These are phyloP conservation scores for Bilobella aurantiaca DNA, from an alignment of 1,140 invertebrate genomes.

Conservation along the genomic window DNA sequence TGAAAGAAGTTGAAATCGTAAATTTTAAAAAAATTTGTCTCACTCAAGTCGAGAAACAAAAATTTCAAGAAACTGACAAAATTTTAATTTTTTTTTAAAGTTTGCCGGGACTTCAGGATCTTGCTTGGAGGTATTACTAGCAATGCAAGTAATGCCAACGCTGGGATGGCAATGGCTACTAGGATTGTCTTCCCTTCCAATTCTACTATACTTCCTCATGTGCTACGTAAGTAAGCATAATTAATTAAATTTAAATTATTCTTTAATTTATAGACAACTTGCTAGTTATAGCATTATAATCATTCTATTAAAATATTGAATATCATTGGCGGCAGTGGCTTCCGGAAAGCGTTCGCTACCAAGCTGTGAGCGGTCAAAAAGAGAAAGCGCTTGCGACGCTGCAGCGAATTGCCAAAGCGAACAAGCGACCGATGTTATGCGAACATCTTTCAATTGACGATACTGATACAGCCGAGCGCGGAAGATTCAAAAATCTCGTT, in stretches of 20 bases:
- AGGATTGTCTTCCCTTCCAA: conserved; percentile 72
- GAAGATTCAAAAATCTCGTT: conserved; percentile 64
- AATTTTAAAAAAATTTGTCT: too few species aligned
- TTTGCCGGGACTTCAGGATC: conserved; percentile 93
- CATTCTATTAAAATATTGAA: conserved; percentile 74
- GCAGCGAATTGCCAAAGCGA: conserved; percentile 73
- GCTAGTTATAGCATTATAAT: too few species aligned
- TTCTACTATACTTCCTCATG: conserved; percentile 60
- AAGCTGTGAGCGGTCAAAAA: conserved; percentile 69
- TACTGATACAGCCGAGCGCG: conserved; percentile 48
- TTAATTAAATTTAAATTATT: too few species aligned
- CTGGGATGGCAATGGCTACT: conserved; percentile 85
- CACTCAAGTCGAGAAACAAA: too few species aligned
- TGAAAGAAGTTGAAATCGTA: too few species aligned
- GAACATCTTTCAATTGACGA: conserved; percentile 77
- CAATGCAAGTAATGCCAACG: conserved; percentile 80
- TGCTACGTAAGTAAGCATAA: conserved; percentile 36
- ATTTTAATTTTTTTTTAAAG: conserved; percentile 45
- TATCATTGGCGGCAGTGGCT: conserved; percentile 80
- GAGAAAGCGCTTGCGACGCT: conserved; percentile 77
- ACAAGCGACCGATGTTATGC: conserved; percentile 75
- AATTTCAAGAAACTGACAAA: too few species aligned
- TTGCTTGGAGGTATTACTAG: conserved; percentile 80
- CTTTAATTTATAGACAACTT: too few species aligned
- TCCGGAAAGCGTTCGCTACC: conserved; percentile 81